These are phyloP conservation scores for Momotus momota DNA, from an alignment of 2,797 vertebrate species.

Conservation along the genomic window DNA sequence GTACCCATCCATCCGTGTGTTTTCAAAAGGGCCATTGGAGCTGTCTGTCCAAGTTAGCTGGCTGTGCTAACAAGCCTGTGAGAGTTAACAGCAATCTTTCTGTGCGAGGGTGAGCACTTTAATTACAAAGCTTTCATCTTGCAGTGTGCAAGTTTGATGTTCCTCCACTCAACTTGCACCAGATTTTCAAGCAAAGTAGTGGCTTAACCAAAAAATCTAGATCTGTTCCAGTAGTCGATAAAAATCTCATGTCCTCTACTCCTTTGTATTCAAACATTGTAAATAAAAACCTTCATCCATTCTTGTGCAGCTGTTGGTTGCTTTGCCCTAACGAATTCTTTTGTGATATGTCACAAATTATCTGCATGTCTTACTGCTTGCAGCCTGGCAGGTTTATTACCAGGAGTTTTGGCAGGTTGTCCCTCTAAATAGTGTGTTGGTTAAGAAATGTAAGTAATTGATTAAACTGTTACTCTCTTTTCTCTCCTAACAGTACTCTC, in stretches of 20 bases:
- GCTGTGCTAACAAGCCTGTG: not conserved
- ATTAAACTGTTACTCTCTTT: not conserved
- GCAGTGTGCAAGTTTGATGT: rapidly evolving
- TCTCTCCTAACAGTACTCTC: constrained; percentile 87
- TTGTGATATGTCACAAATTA: not conserved
- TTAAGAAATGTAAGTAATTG: constrained; percentile 8
- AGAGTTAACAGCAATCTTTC: not conserved
- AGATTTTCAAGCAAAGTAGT: not conserved
- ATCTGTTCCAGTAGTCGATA: not conserved
- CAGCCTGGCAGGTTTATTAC: not conserved
- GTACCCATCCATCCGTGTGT: not conserved
- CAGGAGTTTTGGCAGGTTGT: not conserved
- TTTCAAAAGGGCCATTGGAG: not conserved
- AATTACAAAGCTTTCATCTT: not conserved
- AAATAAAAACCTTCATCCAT: not conserved
- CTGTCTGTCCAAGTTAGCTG: not conserved
- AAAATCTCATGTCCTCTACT: not conserved
- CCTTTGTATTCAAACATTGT: not conserved
- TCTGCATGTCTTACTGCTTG: not conserved
- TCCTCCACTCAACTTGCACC: not conserved
- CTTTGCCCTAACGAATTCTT: not conserved
- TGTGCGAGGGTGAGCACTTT: not conserved
- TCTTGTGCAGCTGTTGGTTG: not conserved
- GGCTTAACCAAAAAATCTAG: not conserved
- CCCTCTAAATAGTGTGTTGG: constrained; percentile 16